A percentile compares a stretch with the other conserved stretches of the same genome.
Conservation (phyloP, 2,113 vertebrate species). For the Fulica atra region DNA sequence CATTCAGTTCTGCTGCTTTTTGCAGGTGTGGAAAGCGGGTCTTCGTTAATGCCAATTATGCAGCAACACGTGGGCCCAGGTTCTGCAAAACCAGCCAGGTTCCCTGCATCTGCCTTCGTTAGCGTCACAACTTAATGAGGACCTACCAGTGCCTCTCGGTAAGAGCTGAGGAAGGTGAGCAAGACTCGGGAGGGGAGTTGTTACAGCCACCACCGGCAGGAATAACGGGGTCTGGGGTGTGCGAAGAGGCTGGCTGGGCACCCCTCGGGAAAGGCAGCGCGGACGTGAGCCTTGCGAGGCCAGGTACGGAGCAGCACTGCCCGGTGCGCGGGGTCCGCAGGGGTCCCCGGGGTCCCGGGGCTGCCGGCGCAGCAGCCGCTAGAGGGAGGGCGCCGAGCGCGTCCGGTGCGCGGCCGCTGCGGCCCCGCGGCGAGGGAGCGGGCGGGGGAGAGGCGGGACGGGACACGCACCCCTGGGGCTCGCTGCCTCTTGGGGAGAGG, state of each 20-base stretch:
- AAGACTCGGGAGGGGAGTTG: background rate
- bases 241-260: background rate
- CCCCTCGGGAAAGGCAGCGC: accelerated
- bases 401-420: background rate
- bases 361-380: background rate
- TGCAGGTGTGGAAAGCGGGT: background rate
- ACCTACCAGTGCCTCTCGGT: background rate
- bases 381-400: background rate
- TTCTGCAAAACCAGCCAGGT: background rate
- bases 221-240: accelerated
- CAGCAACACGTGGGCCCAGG: background rate
- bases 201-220: background rate
- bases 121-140: background rate
- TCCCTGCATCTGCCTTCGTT: background rate
- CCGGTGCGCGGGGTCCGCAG: accelerated
- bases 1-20: background rate
- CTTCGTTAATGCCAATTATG: background rate
- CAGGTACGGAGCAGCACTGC: background rate
- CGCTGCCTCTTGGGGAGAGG: accelerated
- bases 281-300: too few relatives aligned
- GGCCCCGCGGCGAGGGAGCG: background rate
- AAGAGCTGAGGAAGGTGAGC: background rate
- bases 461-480: background rate
- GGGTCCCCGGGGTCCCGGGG: background rate
- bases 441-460: too few relatives aligned